phyloP scores from a whole-genome alignment of 2,888 invertebrate species.

The Hybos culiciformis region DNA sequence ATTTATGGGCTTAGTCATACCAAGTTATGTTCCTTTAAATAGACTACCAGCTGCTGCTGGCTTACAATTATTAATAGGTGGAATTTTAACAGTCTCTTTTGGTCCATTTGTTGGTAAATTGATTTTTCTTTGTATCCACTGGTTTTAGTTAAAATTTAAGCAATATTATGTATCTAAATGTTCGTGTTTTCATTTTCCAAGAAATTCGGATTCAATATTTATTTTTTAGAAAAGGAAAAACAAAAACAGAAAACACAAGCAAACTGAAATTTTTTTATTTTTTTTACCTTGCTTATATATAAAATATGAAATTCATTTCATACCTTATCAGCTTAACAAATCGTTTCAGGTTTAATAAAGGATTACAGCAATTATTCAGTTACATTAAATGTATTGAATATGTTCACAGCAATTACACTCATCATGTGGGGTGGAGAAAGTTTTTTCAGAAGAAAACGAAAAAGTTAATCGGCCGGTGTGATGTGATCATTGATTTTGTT shows the following conservation, averaged over 20 bases:
- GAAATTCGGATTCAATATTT: too few relatives aligned
- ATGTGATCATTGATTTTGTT: too few relatives aligned
- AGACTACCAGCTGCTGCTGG: conserved; percentile 58
- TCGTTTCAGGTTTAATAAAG: conserved; percentile 43
- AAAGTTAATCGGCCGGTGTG: too few relatives aligned
- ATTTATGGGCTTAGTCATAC: conserved; percentile 59
- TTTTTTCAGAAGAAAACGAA: neutral
- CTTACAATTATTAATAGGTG: conserved; percentile 51
- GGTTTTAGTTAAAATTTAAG: too few relatives aligned
- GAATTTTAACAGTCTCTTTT: conserved; percentile 44
- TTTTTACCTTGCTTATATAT: too few relatives aligned
- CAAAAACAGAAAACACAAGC: too few relatives aligned
- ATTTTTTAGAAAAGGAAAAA: too few relatives aligned
- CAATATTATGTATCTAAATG: too few relatives aligned
- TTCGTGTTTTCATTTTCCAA: too few relatives aligned
- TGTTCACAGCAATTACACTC: conserved; percentile 44
- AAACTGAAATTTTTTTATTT: neutral
- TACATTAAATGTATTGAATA: conserved; percentile 45
- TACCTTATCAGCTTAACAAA: neutral
- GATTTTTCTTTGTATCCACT: too few relatives aligned
- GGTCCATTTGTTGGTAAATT: conserved; percentile 52
- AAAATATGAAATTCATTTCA: neutral
- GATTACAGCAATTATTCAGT: conserved; percentile 42
- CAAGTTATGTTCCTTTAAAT: conserved; percentile 53
- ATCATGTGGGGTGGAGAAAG: conserved; percentile 43